Conservation (phyloP, 2,113 vertebrate genomes). For the Ammodytes dubius region DNA sequence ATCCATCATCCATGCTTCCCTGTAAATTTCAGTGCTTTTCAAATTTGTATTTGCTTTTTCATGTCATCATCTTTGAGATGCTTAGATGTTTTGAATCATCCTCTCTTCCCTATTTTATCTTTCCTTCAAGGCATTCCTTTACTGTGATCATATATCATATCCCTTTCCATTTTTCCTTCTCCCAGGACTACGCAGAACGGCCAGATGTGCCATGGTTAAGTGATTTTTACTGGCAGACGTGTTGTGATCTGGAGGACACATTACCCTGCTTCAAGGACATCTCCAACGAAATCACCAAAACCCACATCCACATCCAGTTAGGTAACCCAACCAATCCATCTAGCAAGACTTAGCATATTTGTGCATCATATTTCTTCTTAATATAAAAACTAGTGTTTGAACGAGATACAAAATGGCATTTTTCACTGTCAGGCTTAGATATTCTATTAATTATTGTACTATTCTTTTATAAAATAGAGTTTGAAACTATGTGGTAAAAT, state of each 20-base stretch:
- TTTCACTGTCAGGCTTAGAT: neutral
- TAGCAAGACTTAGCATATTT: constrained; percentile 2
- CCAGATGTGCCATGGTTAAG: constrained; percentile 83
- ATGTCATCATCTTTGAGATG: neutral
- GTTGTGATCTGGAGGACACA: constrained; percentile 84
- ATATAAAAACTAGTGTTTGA: neutral
- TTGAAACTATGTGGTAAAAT: neutral
- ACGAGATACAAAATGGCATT: neutral
- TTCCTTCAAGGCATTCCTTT: neutral
- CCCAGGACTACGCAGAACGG: constrained; percentile 77
- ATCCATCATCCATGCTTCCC: constrained; percentile 32
- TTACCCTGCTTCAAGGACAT: constrained; percentile 85
- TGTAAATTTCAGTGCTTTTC: constrained; percentile 12
- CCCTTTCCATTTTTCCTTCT: constrained; percentile 5
- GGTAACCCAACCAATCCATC: constrained; percentile 72
- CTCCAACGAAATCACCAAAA: constrained; percentile 73
- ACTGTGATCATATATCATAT: neutral
- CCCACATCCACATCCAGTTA: constrained; percentile 78
- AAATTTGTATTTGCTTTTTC: neutral
- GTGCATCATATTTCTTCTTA: neutral
- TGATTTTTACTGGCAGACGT: constrained; percentile 81
- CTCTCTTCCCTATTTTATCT: neutral
- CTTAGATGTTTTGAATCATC: neutral
- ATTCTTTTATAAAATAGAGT: neutral
- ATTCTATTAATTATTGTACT: neutral